Evolutionary conservation across 2,797 vertebrate genomes (phyloP).

Genomic region (Hydrophis major): DNA sequence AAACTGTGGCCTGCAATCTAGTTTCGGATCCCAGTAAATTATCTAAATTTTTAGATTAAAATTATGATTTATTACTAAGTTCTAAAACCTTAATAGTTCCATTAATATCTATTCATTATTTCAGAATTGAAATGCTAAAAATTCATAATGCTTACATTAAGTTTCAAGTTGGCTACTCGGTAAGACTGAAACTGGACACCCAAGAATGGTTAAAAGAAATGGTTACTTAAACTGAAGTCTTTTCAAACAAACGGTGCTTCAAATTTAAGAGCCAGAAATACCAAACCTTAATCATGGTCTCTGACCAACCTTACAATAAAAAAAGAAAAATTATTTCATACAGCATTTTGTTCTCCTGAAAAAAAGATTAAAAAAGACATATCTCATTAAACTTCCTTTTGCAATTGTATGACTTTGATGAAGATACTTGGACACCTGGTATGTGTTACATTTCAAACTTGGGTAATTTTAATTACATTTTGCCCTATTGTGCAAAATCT

Average conservation of each 20-base stretch:
- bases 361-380: neutral
- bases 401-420: neutral
- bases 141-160: neutral
- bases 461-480: neutral
- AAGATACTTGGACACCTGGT: neutral
- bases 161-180: neutral
- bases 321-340: neutral
- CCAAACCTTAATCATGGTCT: neutral
- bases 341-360: neutral
- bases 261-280: neutral
- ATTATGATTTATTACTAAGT: neutral
- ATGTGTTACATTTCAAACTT: neutral
- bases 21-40: neutral
- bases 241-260: neutral
- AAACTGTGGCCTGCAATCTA: neutral
- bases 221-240: neutral
- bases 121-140: neutral
- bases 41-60: neutral
- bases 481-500: neutral
- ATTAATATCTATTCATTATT: neutral
- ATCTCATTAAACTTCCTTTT: neutral
- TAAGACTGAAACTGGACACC: neutral
- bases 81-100: neutral
- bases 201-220: neutral
- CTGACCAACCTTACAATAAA: neutral